A percentile compares a stretch with the other conserved stretches of the same genome.
Conservation (phyloP, 1,140 invertebrate species). For the Neoseiulus cucumeris region DNA sequence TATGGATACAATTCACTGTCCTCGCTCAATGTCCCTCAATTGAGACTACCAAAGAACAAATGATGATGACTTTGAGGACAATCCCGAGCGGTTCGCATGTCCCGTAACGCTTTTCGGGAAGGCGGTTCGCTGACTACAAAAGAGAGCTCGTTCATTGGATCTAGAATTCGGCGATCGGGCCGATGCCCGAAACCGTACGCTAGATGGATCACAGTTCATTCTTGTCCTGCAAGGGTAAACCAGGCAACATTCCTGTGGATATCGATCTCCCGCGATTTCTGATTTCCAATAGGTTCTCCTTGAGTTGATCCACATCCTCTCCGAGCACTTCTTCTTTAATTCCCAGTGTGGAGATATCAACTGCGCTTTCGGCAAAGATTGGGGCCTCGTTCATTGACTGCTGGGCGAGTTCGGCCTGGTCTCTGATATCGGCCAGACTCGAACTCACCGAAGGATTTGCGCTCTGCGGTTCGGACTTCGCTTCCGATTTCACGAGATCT, state of each 20-base stretch:
- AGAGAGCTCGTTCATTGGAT: no score
- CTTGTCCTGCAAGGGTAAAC: neutral
- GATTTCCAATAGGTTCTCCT: neutral
- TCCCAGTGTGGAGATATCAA: constrained; percentile 37
- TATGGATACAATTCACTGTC: no score
- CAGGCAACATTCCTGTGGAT: neutral
- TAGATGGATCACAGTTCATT: neutral
- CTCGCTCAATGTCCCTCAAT: no score
- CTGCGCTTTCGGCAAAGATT: constrained; percentile 71
- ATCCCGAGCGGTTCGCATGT: no score
- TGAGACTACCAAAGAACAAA: no score
- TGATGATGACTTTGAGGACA: no score
- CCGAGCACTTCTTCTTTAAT: constrained; percentile 26
- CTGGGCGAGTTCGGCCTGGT: constrained; percentile 20
- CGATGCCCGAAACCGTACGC: no score
- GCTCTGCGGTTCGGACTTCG: constrained; percentile 21
- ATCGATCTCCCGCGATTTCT: constrained; percentile 2
- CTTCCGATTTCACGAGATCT: neutral
- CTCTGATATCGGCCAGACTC: constrained; percentile 21
- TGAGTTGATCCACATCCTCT: constrained; percentile 13
- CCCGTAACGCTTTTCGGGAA: no score
- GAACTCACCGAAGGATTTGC: constrained; percentile 19
- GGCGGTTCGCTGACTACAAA: no score
- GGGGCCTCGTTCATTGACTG: constrained; percentile 37
- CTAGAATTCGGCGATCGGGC: no score